Evolutionary conservation across 1,140 invertebrate species (phyloP).

Genomic region (Diabrotica undecimpunctata): DNA sequence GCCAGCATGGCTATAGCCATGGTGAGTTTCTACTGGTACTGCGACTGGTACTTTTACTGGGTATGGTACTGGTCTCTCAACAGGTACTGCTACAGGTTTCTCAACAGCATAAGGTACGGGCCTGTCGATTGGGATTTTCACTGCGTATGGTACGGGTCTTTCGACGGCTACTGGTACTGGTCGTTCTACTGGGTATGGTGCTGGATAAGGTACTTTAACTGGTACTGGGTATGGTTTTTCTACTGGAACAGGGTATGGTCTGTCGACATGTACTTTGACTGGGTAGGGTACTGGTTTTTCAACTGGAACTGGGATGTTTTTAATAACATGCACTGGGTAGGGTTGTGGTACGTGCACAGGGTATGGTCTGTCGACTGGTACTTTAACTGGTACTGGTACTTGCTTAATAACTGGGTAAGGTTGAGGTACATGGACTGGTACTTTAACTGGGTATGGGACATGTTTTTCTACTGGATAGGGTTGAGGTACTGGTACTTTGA

Average conservation of each 20-base stretch:
- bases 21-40: slow-evolving; percentile 55
- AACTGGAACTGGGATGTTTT: slow-evolving; percentile 55
- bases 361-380: slow-evolving; percentile 49
- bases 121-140: slow-evolving; percentile 23
- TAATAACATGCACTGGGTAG: slow-evolving; percentile 29
- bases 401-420: slow-evolving; percentile 32
- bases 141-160: slow-evolving; percentile 23
- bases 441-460: slow-evolving; percentile 26
- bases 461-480: slow-evolving; percentile 31
- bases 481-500: slow-evolving; percentile 30
- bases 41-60: slow-evolving; percentile 63
- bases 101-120: slow-evolving; percentile 43
- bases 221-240: slow-evolving; percentile 45
- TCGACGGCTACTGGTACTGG: slow-evolving; percentile 29
- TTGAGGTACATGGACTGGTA: slow-evolving; percentile 30
- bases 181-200: slow-evolving; percentile 21
- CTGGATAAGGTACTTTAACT: slow-evolving; percentile 46
- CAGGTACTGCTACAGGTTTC: slow-evolving; percentile 48
- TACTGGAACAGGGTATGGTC: slow-evolving; percentile 25
- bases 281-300: slow-evolving; percentile 54
- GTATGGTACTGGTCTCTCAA: slow-evolving; percentile 61
- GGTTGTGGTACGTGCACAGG: slow-evolving; percentile 61
- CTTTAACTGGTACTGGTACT: slow-evolving; percentile 55
- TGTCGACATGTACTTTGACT: slow-evolving; percentile 48
- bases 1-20: slow-evolving; percentile 62